Evolutionary conservation across 2,888 invertebrate genomes (phyloP).

Genomic region (Hecatera dysodea): DNA sequence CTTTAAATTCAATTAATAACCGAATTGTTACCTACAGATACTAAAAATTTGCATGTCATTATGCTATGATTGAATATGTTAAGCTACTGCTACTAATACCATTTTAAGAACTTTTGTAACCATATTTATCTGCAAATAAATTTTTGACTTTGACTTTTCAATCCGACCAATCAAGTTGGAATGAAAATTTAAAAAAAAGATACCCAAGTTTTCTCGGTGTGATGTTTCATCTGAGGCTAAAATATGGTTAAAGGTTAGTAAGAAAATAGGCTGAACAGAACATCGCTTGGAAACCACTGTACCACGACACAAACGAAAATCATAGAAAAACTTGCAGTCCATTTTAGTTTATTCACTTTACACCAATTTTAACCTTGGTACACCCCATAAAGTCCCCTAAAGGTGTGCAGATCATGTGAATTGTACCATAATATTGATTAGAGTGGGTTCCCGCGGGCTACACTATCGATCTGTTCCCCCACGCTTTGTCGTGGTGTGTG

Average conservation of each 20-base stretch:
- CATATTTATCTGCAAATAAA: too few species aligned
- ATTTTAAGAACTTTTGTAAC: too few species aligned
- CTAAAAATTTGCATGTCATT: too few species aligned
- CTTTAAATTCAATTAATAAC: too few species aligned
- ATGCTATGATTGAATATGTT: too few species aligned
- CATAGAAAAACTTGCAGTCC: neutral
- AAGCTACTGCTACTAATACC: too few species aligned
- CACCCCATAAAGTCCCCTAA: conserved; percentile 34
- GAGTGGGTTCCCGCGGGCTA: conserved; percentile 62
- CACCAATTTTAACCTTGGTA: conserved; percentile 44
- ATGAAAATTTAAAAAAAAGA: too few species aligned
- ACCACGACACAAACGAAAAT: neutral
- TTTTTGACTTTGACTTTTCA: too few species aligned
- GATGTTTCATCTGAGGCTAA: neutral
- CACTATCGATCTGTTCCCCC: conserved; percentile 59
- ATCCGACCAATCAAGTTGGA: too few species aligned
- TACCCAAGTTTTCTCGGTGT: too few species aligned
- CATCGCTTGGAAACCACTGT: neutral
- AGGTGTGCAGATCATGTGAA: conserved; percentile 39
- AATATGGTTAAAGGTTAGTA: neutral
- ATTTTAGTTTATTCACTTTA: conserved; percentile 5
- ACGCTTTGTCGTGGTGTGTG: conserved; percentile 31
- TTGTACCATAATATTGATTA: conserved; percentile 56
- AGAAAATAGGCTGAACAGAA: neutral
- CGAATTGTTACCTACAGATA: too few species aligned